Percentiles rank a stretch among this genome's conserved stretches.
These are phyloP conservation scores for Gryllus bimaculatus DNA, from an alignment of 1,140 invertebrate species.

Conservation along the genomic window DNA sequence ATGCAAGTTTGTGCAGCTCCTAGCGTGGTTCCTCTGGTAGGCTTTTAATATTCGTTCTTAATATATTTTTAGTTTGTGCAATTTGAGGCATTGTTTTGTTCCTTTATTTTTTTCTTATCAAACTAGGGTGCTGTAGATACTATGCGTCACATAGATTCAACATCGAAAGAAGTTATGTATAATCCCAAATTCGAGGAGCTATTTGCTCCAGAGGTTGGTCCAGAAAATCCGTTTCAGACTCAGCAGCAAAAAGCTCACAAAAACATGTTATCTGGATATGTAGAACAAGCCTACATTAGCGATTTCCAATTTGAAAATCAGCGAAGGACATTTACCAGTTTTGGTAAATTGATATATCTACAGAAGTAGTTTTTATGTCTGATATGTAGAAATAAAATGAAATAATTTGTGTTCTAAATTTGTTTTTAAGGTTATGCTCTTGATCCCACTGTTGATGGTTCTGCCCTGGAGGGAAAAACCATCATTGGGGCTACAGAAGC, in stretches of 20 bases:
- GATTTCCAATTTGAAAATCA: slow-evolving; percentile 99
- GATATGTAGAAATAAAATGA: not conserved
- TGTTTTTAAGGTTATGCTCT: slow-evolving; percentile 71
- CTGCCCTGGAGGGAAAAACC: slow-evolving; percentile 47
- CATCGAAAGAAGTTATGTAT: slow-evolving; percentile 67
- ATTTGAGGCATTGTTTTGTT: not conserved
- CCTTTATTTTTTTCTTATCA: slow-evolving; percentile 16
- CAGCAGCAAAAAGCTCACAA: slow-evolving; percentile 75
- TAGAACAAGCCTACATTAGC: slow-evolving; percentile 90
- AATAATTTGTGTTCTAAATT: not conserved
- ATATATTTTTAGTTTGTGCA: not conserved
- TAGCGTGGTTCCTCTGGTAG: slow-evolving; percentile 64
- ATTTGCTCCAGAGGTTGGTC: slow-evolving; percentile 84
- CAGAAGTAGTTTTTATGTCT: not conserved
- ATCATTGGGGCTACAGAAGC: slow-evolving; percentile 56
- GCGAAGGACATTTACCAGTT: slow-evolving; percentile 86
- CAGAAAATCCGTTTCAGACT: slow-evolving; percentile 84
- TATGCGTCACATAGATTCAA: slow-evolving; percentile 55
- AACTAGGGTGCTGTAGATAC: slow-evolving; percentile 45
- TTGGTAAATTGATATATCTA: slow-evolving; percentile 44
- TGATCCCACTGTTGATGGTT: slow-evolving; percentile 77
- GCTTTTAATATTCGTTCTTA: slow-evolving; percentile 21
- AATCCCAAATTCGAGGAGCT: slow-evolving; percentile 96
- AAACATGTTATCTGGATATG: slow-evolving; percentile 90
- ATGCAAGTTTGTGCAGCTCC: slow-evolving; percentile 70